phyloP scores from a whole-genome alignment of 2,797 vertebrate species.

The Coendou prehensilis region DNA sequence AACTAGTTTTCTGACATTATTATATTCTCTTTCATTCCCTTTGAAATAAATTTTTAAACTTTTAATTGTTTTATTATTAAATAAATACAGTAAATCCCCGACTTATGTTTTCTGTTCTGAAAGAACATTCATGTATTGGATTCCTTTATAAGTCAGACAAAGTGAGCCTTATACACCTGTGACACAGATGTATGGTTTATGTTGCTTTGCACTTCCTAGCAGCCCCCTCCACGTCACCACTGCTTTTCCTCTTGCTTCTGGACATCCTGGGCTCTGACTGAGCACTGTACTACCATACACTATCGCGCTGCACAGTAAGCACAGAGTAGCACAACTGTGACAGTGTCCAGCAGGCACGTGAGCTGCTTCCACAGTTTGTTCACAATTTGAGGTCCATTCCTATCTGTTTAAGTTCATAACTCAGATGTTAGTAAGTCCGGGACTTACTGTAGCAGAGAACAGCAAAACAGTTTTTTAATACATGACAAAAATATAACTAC shows the following conservation, averaged over 20 bases:
- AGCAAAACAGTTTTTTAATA: conserved; percentile 39
- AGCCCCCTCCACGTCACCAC: background rate
- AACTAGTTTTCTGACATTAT: conserved; percentile 7
- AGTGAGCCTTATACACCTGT: background rate
- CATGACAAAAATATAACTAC: background rate
- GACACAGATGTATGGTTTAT: background rate
- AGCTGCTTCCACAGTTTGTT: background rate
- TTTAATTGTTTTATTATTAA: conserved; percentile 4
- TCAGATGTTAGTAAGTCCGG: background rate
- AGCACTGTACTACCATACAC: background rate
- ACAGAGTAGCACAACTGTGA: background rate
- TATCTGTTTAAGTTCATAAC: background rate
- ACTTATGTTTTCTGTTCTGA: background rate
- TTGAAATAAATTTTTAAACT: background rate
- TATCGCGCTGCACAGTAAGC: background rate
- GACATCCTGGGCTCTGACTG: background rate
- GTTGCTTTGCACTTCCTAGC: background rate
- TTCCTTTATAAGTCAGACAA: background rate
- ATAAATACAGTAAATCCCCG: conserved; percentile 12
- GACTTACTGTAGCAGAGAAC: background rate
- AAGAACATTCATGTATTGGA: background rate
- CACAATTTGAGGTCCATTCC: background rate
- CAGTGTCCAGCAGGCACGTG: background rate
- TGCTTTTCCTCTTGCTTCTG: background rate
- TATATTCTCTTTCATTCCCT: conserved; percentile 27